These are phyloP conservation scores for Nipponia nippon DNA, from an alignment of 2,113 vertebrate genomes.

Conservation along the genomic window DNA sequence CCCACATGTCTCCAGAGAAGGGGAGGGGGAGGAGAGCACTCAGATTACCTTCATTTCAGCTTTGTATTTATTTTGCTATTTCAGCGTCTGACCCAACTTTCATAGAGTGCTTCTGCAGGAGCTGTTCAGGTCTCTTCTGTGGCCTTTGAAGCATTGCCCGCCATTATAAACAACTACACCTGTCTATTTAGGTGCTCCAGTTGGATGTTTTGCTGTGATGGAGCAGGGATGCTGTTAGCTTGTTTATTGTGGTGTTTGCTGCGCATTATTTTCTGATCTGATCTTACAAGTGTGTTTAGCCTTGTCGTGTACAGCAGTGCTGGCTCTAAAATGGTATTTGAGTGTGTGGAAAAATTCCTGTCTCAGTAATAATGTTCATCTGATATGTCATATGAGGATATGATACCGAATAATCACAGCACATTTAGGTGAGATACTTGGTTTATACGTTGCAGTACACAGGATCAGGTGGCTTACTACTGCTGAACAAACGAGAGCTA, in stretches of 20 bases:
- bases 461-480: neutral
- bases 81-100: neutral
- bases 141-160: neutral
- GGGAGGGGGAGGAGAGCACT: neutral
- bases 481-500: neutral
- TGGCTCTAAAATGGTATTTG: neutral
- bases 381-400: neutral
- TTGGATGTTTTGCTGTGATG: neutral
- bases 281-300: neutral
- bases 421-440: neutral
- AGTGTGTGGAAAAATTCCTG: neutral
- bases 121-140: neutral
- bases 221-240: neutral
- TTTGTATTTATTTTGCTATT: neutral
- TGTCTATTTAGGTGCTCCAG: neutral
- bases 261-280: neutral
- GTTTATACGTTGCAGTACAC: neutral
- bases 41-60: neutral
- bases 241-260: neutral
- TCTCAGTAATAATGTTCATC: neutral
- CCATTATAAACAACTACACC: fast-evolving
- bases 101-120: neutral
- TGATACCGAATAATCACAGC: neutral
- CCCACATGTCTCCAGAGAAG: fast-evolving
- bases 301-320: neutral